Percentiles rank a stretch among this genome's conserved stretches.
Conservation (phyloP, 2,888 invertebrate genomes). For the Eupithecia insigniata region DNA sequence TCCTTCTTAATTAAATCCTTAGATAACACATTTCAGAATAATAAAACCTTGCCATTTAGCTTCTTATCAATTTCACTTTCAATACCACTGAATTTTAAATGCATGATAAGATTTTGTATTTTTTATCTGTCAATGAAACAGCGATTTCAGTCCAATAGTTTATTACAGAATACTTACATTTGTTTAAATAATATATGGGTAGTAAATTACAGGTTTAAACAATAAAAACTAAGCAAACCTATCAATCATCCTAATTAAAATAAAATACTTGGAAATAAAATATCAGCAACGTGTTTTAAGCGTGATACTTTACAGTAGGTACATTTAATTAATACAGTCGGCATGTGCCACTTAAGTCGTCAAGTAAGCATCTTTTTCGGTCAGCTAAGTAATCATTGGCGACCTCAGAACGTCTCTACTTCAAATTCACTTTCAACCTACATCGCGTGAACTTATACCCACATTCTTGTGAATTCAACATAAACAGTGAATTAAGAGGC, state of each 20-base stretch:
- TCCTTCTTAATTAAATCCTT: slow-evolving; percentile 49
- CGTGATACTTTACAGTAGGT: slow-evolving; percentile 2
- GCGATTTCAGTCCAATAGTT: slow-evolving; percentile 55
- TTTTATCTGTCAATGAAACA: slow-evolving; percentile 51
- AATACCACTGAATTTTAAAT: slow-evolving; percentile 38
- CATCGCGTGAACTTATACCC: slow-evolving; percentile 30
- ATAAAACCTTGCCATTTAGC: slow-evolving; percentile 12
- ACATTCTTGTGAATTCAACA: slow-evolving; percentile 41
- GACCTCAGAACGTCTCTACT: slow-evolving; percentile 42
- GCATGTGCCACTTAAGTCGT: slow-evolving; percentile 5
- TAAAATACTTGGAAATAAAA: slow-evolving; percentile 11
- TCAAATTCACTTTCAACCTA: slow-evolving; percentile 45
- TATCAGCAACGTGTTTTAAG: neutral
- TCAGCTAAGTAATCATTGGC: slow-evolving; percentile 42
- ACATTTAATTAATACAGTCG: slow-evolving; percentile 2
- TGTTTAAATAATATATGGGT: slow-evolving; percentile 35
- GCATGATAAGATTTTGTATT: slow-evolving; percentile 37
- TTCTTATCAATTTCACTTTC: slow-evolving; percentile 39
- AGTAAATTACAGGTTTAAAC: neutral
- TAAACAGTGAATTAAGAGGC: slow-evolving; percentile 19
- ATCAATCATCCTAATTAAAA: slow-evolving; percentile 2
- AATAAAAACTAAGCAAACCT: slow-evolving; percentile 6
- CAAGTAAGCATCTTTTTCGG: slow-evolving; percentile 33
- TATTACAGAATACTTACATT: slow-evolving; percentile 51
- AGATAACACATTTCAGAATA: slow-evolving; percentile 21